phyloP scores from a whole-genome alignment of 2,797 vertebrate species.

The Momotus momota region DNA sequence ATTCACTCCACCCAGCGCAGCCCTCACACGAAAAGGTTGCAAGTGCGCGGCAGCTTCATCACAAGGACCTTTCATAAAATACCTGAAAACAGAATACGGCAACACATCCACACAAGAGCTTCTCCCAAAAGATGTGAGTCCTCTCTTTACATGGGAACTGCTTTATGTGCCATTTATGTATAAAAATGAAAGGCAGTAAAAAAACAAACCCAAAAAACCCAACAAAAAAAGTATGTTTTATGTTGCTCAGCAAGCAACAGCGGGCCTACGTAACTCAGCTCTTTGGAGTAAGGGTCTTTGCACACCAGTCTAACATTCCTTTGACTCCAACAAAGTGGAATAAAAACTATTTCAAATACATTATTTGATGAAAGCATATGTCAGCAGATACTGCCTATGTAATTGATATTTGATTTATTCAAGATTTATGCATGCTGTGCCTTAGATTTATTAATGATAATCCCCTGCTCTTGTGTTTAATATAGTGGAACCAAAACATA shows the following conservation, averaged over 20 bases:
- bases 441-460: conserved; percentile 92
- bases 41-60: background rate
- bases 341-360: conserved; percentile 86
- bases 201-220: background rate
- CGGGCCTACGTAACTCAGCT: conserved; percentile 36
- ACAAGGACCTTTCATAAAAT: background rate
- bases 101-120: background rate
- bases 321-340: conserved; percentile 80
- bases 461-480: conserved; percentile 87
- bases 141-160: background rate
- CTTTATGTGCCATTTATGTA: conserved; percentile 27
- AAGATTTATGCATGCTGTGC: conserved; percentile 90
- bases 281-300: conserved; percentile 65
- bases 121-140: background rate
- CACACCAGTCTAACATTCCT: conserved; percentile 59
- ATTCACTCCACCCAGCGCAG: conserved; percentile 49
- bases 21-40: background rate
- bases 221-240: background rate
- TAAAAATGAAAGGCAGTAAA: conserved; percentile 40
- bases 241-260: conserved; percentile 27
- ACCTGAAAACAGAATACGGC: background rate
- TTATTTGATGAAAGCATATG: conserved; percentile 89
- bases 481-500: conserved; percentile 89
- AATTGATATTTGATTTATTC: conserved; percentile 92
- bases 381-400: conserved; percentile 87